These are phyloP conservation scores for Solenodon paradoxus DNA, from an alignment of 2,113 vertebrate species.

Conservation along the genomic window DNA sequence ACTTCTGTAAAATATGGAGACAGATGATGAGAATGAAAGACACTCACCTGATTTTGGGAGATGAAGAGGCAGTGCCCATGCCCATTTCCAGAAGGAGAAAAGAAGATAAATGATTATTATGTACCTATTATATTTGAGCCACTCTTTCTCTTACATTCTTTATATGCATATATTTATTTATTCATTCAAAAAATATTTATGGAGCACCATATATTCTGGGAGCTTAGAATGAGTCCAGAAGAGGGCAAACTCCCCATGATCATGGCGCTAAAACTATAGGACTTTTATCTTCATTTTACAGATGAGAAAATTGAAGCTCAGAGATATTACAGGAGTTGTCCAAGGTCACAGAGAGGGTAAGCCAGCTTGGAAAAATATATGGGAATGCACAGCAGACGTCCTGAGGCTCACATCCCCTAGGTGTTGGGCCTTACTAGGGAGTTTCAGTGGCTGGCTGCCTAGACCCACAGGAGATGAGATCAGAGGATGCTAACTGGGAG, in stretches of 20 bases:
- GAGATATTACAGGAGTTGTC: neutral
- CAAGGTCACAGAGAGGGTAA: neutral
- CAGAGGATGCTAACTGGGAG: neutral
- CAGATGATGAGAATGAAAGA: neutral
- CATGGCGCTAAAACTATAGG: neutral
- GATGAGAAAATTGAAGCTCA: neutral
- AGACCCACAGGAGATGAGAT: neutral
- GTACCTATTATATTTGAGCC: neutral
- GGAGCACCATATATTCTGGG: neutral
- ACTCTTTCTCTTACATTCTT: neutral
- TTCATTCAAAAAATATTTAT: neutral
- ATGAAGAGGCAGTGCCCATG: neutral
- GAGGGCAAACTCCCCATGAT: neutral
- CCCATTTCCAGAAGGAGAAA: neutral
- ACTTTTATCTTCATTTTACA: constrained; percentile 7
- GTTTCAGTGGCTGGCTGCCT: neutral
- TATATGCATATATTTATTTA: neutral
- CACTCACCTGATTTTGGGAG: neutral
- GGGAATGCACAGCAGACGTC: neutral
- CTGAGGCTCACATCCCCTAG: neutral
- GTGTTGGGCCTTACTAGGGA: neutral
- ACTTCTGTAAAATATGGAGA: neutral
- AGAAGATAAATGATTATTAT: neutral
- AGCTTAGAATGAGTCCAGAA: neutral
- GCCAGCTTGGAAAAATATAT: neutral